These are phyloP conservation scores for Lophochroa leadbeateri DNA, from an alignment of 2,113 vertebrate species.

Conservation along the genomic window DNA sequence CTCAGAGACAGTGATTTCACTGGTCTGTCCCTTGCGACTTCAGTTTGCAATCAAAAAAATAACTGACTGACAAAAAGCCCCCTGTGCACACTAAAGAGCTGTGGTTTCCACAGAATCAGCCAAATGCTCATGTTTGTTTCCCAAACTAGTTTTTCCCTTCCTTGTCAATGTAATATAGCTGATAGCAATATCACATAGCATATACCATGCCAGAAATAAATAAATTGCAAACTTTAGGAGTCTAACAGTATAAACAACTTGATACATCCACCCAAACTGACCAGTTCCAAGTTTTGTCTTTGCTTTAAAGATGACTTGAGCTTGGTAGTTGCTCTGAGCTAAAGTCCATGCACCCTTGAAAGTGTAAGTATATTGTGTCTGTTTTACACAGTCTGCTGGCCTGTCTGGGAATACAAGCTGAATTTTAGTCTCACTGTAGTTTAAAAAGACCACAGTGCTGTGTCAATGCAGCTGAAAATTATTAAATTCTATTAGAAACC, in stretches of 20 bases:
- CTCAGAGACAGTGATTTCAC: background rate
- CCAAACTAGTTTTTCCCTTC: background rate
- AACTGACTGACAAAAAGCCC: background rate
- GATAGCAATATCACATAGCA: background rate
- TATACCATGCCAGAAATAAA: background rate
- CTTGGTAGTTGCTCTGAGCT: background rate
- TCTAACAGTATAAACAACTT: background rate
- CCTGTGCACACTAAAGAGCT: background rate
- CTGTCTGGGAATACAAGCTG: background rate
- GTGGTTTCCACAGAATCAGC: background rate
- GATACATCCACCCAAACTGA: background rate
- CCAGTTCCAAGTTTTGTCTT: background rate
- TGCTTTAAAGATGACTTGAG: background rate
- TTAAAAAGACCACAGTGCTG: background rate
- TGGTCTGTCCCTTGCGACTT: rapidly evolving
- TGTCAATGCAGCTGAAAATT: background rate
- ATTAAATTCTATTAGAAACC: background rate
- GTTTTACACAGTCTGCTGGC: background rate
- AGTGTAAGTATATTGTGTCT: background rate
- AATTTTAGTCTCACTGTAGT: background rate
- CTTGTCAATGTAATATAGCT: background rate
- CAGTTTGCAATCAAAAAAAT: background rate
- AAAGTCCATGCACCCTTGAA: background rate
- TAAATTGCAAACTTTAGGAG: background rate
- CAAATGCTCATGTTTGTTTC: background rate